Percentiles rank a stretch among this genome's conserved stretches.
Evolutionary conservation across 2,113 vertebrate species (phyloP).

Genomic region (Rhadina sibilatrix): DNA sequence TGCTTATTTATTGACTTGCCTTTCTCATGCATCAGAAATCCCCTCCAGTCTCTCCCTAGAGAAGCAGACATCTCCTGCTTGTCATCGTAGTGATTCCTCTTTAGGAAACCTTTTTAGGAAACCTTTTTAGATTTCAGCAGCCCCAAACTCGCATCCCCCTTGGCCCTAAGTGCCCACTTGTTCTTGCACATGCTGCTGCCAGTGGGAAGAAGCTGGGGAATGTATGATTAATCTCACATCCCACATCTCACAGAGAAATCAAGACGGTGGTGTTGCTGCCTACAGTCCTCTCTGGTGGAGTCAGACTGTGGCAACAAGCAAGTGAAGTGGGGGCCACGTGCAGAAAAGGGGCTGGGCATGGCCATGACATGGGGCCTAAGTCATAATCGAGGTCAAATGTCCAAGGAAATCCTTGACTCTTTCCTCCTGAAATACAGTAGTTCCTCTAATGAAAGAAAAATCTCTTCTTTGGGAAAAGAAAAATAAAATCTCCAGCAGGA

Average conservation of each 20-base stretch:
- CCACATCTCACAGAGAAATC: neutral
- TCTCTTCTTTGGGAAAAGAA: rapidly evolving
- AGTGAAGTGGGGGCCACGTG: rapidly evolving
- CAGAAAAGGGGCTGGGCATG: neutral
- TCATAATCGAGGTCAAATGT: neutral
- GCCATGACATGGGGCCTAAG: neutral
- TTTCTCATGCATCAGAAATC: neutral
- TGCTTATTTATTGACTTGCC: neutral
- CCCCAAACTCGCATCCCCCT: neutral
- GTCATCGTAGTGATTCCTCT: neutral
- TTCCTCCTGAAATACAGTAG: neutral
- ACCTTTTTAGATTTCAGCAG: neutral
- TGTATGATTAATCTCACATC: constrained; percentile 19
- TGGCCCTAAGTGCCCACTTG: neutral
- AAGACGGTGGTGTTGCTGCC: neutral
- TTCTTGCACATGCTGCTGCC: neutral
- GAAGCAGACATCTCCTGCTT: neutral
- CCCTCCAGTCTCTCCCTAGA: neutral
- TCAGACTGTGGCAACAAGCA: neutral
- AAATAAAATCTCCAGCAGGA: neutral
- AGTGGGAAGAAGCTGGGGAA: constrained; percentile 8
- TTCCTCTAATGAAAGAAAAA: neutral
- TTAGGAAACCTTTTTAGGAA: neutral
- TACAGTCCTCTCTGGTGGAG: neutral
- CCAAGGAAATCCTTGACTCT: neutral